phyloP scores from a whole-genome alignment of 1,140 invertebrate species.

The Conopomorpha cramerella region DNA sequence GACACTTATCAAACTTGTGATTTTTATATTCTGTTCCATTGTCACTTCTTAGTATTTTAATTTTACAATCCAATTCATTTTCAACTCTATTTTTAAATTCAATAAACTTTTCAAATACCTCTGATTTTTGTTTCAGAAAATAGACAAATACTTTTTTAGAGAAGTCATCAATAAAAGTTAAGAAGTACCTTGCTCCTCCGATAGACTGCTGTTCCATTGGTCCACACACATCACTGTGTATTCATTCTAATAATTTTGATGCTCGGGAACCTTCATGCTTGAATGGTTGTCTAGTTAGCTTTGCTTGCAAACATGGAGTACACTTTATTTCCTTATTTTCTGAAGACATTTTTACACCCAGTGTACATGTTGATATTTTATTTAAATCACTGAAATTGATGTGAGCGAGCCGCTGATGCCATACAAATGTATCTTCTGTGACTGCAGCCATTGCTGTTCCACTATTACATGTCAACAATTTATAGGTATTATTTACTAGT shows the following conservation, averaged over 20 bases:
- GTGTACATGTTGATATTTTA: constrained; percentile 10
- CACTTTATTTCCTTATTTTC: constrained; percentile 10
- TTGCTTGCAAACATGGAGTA: constrained; percentile 18
- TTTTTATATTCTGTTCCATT: constrained; percentile 14
- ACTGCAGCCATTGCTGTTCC: constrained; percentile 5
- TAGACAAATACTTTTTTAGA: constrained; percentile 24
- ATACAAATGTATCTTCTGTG: constrained; percentile 11
- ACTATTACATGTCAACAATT: constrained; percentile 13
- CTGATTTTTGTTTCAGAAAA: constrained; percentile 36
- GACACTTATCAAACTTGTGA: constrained; percentile 8
- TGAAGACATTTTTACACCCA: constrained; percentile 9
- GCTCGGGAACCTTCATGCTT: constrained; percentile 11
- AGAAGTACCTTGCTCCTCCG: constrained; percentile 30
- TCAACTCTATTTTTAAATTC: constrained; percentile 11
- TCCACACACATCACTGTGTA: constrained; percentile 41
- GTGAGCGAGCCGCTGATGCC: constrained; percentile 16
- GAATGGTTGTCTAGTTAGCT: constrained; percentile 20
- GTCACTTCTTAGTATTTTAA: constrained; percentile 15
- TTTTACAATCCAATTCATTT: constrained; percentile 9
- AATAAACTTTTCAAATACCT: constrained; percentile 26
- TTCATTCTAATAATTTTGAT: constrained; percentile 19
- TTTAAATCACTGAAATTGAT: constrained; percentile 11
- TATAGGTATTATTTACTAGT: constrained; percentile 15
- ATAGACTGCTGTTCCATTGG: constrained; percentile 21
- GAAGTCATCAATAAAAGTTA: constrained; percentile 40